These are phyloP conservation scores for Menidia beryllina DNA, from an alignment of 2,113 vertebrate genomes.

Conservation along the genomic window DNA sequence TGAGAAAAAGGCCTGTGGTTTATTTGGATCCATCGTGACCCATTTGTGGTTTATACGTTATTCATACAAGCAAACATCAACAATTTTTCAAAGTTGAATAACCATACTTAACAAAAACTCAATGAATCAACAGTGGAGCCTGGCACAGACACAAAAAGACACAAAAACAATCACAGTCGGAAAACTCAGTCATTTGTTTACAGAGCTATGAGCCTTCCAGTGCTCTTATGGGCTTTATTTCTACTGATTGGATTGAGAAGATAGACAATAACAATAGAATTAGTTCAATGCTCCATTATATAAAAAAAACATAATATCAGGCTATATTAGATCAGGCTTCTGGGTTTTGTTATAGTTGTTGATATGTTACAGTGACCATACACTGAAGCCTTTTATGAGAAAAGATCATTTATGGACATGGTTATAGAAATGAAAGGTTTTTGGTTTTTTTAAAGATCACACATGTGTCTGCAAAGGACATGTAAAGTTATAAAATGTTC, in stretches of 20 bases:
- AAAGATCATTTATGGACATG: background rate
- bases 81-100: background rate
- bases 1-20: background rate
- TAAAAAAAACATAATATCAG: background rate
- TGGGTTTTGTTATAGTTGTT: background rate
- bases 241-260: background rate
- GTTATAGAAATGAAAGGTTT: background rate
- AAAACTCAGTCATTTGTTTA: constrained; percentile 1
- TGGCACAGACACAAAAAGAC: background rate
- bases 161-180: constrained; percentile 4
- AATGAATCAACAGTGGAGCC: background rate
- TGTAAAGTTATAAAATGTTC: background rate
- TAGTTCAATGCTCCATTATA: background rate
- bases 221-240: background rate
- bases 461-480: background rate
- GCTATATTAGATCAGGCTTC: background rate
- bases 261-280: background rate
- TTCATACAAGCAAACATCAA: background rate
- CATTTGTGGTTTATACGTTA: background rate
- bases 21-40: background rate
- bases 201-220: background rate
- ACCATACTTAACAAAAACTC: background rate
- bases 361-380: background rate
- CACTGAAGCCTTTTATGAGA: background rate
- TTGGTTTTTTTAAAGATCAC: background rate